phyloP scores from a whole-genome alignment of 2,113 vertebrate genomes.

The Phycodurus eques region DNA sequence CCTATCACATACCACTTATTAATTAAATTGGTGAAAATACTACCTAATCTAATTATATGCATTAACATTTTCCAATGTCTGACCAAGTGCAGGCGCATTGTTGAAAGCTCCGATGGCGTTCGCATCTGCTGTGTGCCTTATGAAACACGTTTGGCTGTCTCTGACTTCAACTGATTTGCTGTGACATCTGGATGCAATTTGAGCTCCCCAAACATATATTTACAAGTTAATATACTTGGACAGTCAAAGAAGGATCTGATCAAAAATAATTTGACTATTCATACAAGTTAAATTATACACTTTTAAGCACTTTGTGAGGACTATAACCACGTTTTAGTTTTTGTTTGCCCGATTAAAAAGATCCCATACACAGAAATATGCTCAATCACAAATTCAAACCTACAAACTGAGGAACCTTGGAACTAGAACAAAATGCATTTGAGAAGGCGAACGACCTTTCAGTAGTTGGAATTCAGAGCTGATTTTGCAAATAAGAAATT shows the following conservation, averaged over 20 bases:
- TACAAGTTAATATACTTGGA: conserved; percentile 43
- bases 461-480: background rate
- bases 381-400: background rate
- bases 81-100: conserved; percentile 26
- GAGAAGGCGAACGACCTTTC: background rate
- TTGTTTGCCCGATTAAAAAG: background rate
- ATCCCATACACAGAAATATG: background rate
- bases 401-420: background rate
- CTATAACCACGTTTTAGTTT: background rate
- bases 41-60: conserved; percentile 2
- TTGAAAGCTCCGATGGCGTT: conserved; percentile 48
- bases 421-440: background rate
- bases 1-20: conserved; percentile 1
- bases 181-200: conserved; percentile 78
- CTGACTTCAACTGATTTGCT: conserved; percentile 75
- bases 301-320: background rate
- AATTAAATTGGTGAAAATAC: conserved; percentile 24
- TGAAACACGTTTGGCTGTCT: conserved; percentile 74
- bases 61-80: conserved; percentile 30
- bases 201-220: conserved; percentile 61
- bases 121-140: conserved; percentile 67
- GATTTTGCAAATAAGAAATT: background rate
- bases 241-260: conserved; percentile 24
- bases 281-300: background rate
- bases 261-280: background rate